These are phyloP conservation scores for Coleophora flavipennella DNA, from an alignment of 2,888 invertebrate species.

Conservation along the genomic window DNA sequence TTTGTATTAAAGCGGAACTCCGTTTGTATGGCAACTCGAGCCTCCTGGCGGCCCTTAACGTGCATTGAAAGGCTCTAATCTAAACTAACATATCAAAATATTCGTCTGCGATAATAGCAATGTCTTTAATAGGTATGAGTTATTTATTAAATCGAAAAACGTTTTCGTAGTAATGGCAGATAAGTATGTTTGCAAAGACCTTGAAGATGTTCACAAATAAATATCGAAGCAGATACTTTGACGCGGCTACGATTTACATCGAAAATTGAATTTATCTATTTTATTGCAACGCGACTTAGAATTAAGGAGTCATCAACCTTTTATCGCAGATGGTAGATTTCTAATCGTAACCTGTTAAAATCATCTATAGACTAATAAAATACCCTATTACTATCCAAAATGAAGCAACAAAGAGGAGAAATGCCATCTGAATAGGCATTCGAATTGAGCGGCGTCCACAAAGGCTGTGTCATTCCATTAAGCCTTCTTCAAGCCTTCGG, in stretches of 20 bases:
- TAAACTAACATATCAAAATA: no score
- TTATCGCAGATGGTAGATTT: constrained; percentile 33
- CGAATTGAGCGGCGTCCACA: constrained; percentile 70
- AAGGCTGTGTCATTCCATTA: constrained; percentile 71
- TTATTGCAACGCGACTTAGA: background rate
- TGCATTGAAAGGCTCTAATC: no score
- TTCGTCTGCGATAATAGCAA: no score
- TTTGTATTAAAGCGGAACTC: no score
- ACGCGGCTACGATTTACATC: background rate
- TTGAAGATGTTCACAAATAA: background rate
- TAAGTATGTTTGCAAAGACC: background rate
- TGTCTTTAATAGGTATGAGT: background rate
- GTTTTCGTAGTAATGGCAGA: background rate
- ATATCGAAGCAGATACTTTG: background rate
- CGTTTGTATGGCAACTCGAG: no score
- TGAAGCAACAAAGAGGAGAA: constrained; percentile 70
- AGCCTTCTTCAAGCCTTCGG: constrained; percentile 66
- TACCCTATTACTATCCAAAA: constrained; percentile 68
- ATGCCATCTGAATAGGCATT: constrained; percentile 72
- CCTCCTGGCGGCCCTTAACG: no score
- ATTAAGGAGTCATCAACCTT: constrained; percentile 1
- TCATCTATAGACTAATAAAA: constrained; percentile 65
- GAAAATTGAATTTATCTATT: background rate
- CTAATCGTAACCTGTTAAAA: constrained; percentile 49
- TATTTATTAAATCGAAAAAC: background rate